Evolutionary conservation across 2,888 invertebrate species (phyloP).

Genomic region (Pterostichus madidus): DNA sequence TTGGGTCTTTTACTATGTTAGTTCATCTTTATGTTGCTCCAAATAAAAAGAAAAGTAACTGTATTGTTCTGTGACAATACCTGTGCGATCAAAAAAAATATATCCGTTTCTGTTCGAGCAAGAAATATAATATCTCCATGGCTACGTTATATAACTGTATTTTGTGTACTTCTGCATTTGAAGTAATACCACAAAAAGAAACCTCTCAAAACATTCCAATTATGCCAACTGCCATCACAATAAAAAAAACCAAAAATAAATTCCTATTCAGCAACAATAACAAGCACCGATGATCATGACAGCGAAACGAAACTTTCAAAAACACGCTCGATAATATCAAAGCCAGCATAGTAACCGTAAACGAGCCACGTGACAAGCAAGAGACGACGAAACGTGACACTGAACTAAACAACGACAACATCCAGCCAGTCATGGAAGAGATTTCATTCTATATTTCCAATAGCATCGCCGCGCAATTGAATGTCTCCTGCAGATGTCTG

Average conservation of each 20-base stretch:
- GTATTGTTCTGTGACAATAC: no score
- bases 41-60: no score
- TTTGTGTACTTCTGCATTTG: slow-evolving; percentile 18
- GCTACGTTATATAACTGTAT: slow-evolving; percentile 20
- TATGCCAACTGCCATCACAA: slow-evolving; percentile 36
- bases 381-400: slow-evolving; percentile 35
- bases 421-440: slow-evolving; percentile 26
- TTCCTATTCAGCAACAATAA: slow-evolving; percentile 41
- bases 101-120: not conserved
- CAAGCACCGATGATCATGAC: slow-evolving; percentile 44
- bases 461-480: slow-evolving; percentile 36
- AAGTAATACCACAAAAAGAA: slow-evolving; percentile 24
- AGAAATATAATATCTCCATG: not conserved
- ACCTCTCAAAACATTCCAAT: slow-evolving; percentile 40
- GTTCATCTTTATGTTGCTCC: no score
- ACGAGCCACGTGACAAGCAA: slow-evolving; percentile 43
- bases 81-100: no score
- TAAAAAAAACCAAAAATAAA: slow-evolving; percentile 22
- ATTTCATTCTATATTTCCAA: slow-evolving; percentile 33
- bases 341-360: slow-evolving; percentile 35
- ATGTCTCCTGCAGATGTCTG: slow-evolving; percentile 33
- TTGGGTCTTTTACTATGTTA: no score
- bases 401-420: slow-evolving; percentile 10
- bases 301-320: slow-evolving; percentile 45
- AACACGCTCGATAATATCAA: slow-evolving; percentile 44